A percentile compares a stretch with the other conserved stretches of the same genome.
Evolutionary conservation across 1,140 invertebrate species (phyloP).

Genomic region (Pectinophora gossypiella): DNA sequence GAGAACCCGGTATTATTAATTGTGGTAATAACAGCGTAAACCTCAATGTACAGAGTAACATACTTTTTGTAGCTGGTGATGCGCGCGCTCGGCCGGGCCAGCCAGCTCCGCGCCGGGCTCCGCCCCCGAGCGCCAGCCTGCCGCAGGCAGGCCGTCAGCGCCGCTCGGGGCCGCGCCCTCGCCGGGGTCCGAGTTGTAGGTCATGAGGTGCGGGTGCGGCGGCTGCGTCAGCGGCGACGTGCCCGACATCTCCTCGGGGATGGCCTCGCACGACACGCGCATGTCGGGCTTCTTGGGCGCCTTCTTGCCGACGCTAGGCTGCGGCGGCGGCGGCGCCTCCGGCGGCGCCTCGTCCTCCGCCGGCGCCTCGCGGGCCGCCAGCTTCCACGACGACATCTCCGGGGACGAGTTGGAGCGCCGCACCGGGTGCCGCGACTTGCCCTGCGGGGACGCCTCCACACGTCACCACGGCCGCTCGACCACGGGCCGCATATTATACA

Average conservation of each 20-base stretch:
- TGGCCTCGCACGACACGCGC: conserved; percentile 91
- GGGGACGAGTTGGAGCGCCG: conserved; percentile 92
- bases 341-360: background rate
- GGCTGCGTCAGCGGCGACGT: conserved; percentile 50
- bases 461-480: too few relatives aligned
- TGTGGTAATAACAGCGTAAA: background rate
- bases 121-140: too few relatives aligned
- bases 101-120: too few relatives aligned
- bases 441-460: too few relatives aligned
- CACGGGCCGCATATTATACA: too few relatives aligned
- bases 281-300: conserved; percentile 81
- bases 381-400: conserved; percentile 92
- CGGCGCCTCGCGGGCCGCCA: conserved; percentile 28
- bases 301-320: conserved; percentile 34
- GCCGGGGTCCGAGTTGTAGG: conserved; percentile 69
- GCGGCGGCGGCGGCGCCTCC: conserved; percentile 7
- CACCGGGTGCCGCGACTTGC: conserved; percentile 84
- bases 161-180: conserved; percentile 9
- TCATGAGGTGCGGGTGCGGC: conserved; percentile 40
- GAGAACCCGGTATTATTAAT: background rate
- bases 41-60: background rate
- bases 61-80: background rate
- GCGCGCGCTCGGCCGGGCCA: too few relatives aligned
- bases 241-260: conserved; percentile 89
- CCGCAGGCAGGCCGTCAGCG: background rate